Conservation (phyloP, 2,113 vertebrate species). For the Myrmophylax atrothorax region DNA sequence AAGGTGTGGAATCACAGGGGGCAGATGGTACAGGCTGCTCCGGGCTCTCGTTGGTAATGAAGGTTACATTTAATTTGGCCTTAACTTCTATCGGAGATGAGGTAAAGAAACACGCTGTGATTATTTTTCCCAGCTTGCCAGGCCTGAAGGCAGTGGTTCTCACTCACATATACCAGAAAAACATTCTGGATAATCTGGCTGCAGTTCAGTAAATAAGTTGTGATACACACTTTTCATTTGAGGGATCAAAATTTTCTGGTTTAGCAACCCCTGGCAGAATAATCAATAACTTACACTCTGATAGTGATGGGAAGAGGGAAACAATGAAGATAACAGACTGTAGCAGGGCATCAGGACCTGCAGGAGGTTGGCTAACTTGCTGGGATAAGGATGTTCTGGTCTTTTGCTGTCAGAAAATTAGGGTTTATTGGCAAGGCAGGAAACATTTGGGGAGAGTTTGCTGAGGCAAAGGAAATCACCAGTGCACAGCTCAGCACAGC, state of each 20-base stretch:
- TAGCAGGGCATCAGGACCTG: not conserved
- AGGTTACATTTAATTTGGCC: not conserved
- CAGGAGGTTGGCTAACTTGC: not conserved
- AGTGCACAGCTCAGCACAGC: not conserved
- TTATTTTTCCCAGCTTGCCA: not conserved
- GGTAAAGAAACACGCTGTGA: not conserved
- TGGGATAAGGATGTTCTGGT: not conserved
- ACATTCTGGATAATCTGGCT: not conserved
- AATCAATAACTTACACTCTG: not conserved
- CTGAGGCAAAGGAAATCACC: not conserved
- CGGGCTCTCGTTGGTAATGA: not conserved
- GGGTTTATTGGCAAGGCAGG: not conserved
- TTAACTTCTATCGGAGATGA: not conserved
- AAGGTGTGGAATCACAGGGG: not conserved
- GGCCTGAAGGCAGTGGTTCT: not conserved
- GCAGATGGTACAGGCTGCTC: not conserved
- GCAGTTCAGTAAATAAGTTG: not conserved
- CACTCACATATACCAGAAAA: not conserved
- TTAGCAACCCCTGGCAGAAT: not conserved
- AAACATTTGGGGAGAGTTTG: not conserved
- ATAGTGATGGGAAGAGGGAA: not conserved
- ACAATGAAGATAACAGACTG: not conserved
- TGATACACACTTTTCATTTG: not conserved
- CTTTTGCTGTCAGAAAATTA: not conserved
- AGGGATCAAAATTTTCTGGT: not conserved